A percentile compares a stretch with the other conserved stretches of the same genome.
phyloP scores from a whole-genome alignment of 2,113 vertebrate species.

The Eulacestoma nigropectus region DNA sequence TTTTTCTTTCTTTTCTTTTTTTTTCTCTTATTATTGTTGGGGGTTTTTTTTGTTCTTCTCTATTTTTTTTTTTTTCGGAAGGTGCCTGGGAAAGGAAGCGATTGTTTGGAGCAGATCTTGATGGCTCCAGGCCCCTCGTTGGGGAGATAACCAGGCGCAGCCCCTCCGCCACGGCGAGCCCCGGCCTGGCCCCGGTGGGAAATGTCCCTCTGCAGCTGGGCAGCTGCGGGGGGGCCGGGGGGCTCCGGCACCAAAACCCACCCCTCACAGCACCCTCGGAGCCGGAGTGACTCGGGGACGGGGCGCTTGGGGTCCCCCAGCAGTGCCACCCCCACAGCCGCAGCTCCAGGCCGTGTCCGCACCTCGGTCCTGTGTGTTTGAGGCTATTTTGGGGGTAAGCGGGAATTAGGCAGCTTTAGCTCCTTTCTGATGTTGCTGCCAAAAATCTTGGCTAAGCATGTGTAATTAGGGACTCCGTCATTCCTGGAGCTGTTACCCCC shows the following conservation, averaged over 20 bases:
- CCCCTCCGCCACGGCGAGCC: accelerated
- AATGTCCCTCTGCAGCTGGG: not conserved
- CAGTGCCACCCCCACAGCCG: not conserved
- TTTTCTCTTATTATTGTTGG: not conserved
- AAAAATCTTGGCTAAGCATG: not conserved
- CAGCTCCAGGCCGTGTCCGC: not conserved
- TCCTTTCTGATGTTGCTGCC: conserved; percentile 40
- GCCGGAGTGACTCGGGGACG: accelerated
- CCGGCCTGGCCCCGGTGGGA: not conserved
- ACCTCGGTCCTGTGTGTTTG: not conserved
- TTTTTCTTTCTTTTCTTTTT: not conserved
- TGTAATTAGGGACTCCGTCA: not conserved
- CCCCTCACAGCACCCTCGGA: accelerated
- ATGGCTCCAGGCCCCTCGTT: conserved; percentile 62
- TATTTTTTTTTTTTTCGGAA: not conserved
- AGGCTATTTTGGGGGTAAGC: conserved; percentile 27
- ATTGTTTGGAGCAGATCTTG: conserved; percentile 64
- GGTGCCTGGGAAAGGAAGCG: conserved; percentile 68
- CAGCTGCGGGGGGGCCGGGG: accelerated
- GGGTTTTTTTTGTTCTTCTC: not conserved
- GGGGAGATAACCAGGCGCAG: conserved; percentile 50
- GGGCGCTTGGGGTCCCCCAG: not conserved
- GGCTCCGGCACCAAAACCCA: not conserved
- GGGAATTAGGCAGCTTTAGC: conserved; percentile 32
- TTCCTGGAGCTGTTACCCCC: not conserved